Base-by-base conservation (phyloP, 2,888 invertebrate genomes). In the Rhamphomyia laevipes region DNA sequence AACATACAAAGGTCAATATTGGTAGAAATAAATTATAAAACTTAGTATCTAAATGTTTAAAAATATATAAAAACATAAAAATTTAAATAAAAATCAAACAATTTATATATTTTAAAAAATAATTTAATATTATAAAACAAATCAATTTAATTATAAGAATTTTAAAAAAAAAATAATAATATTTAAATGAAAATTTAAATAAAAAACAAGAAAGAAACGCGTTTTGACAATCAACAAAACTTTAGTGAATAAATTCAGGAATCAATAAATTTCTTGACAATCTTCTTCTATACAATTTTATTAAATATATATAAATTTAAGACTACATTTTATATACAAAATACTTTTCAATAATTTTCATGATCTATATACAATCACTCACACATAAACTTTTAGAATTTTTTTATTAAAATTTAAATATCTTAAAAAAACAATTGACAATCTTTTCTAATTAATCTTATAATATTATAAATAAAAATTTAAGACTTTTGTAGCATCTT, bases 221-320 rank as follows among this genome's bases (percentile, higher is more conserved):
- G 70, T 70, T 67, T 70, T 67, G 70, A 70, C 70, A 70, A 70
- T 70, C 70, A 70, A 61, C 59, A 57, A 61, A 42, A 21, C 13
- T 42, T 12, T 27, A 13, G 35, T 35, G 35, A 35, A 35, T 35
- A 7, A n/a, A 35, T 35, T 13, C 13, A 15, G 15, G 15, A 42
- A 40, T 40, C 40, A 42, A 23, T 42, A 21, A 31, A 43, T 31
- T 38, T 46, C 33, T 46, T 50, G 52, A 52, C 52, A 52, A 52
- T 52, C 52, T 47, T 43, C 37, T 45, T 48, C 18, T 48, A 49
- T 45, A 51, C 49, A 48, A 43, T 46, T 43, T 27, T 49, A 31
- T 33, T 12, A 4, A 27, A 27, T 27, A 21, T 27, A 27, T 7
- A 7, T 27, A 35, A 35, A 35, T n/a, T 35, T 35, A n/a, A 35